phyloP scores from a whole-genome alignment of 2,113 vertebrate species.

The Aegotheles bennettii region DNA sequence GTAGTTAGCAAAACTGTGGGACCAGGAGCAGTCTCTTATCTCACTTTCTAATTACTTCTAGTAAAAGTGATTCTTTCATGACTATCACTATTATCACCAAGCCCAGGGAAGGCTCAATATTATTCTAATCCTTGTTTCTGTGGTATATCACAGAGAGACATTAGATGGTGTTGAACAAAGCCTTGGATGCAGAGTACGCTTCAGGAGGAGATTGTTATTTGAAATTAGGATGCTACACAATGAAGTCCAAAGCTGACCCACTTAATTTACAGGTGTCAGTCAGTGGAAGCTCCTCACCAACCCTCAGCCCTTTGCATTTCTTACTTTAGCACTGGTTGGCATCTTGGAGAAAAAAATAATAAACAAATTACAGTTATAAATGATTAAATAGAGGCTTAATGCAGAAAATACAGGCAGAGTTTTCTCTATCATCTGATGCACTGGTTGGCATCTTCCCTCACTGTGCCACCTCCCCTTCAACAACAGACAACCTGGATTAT shows the following conservation, averaged over 20 bases:
- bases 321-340: neutral
- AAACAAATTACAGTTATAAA: neutral
- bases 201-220: neutral
- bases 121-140: neutral
- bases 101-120: neutral
- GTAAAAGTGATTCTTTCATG: neutral
- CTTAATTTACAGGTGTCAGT: neutral
- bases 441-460: neutral
- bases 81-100: neutral
- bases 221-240: neutral
- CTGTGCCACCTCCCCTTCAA: neutral
- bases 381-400: neutral
- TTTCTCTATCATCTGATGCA: neutral
- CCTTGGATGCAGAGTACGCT: neutral
- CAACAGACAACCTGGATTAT: neutral
- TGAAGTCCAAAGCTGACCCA: neutral
- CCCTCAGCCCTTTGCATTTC: neutral
- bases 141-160: neutral
- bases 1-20: neutral
- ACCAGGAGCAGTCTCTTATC: neutral
- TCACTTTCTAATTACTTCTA: constrained; percentile 8
- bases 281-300: neutral
- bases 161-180: neutral
- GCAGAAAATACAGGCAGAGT: neutral
- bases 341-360: neutral